These are phyloP conservation scores for human DNA, from an alignment of 2,113 vertebrate genomes.

Conservation along the genomic window DNA sequence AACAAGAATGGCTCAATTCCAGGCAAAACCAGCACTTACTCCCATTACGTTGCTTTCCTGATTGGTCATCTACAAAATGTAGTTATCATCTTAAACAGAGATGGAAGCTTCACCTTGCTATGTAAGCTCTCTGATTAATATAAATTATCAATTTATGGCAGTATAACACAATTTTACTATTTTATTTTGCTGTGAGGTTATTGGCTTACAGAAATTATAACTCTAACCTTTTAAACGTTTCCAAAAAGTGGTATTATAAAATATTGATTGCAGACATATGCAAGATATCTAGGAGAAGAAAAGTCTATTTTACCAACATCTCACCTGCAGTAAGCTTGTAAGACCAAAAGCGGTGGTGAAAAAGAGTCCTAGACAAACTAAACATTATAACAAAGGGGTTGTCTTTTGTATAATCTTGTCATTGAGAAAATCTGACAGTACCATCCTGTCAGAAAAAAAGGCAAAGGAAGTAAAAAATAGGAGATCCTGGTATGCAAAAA, in stretches of 20 bases:
- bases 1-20: background rate
- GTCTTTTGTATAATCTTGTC: background rate
- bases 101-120: background rate
- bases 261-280: background rate
- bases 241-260: conserved; percentile 11
- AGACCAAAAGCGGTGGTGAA: background rate
- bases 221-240: background rate
- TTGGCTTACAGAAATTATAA: background rate
- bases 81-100: background rate
- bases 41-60: background rate
- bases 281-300: background rate
- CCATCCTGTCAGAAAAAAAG: background rate
- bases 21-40: background rate
- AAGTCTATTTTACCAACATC: background rate
- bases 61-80: background rate
- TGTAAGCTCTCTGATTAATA: background rate
- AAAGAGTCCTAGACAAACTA: background rate
- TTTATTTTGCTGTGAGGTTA: background rate
- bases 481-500: background rate
- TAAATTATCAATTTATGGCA: background rate
- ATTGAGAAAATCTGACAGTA: background rate
- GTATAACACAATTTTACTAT: background rate
- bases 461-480: background rate
- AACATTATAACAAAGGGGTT: background rate
- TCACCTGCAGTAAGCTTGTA: background rate